phyloP scores from a whole-genome alignment of 2,888 invertebrate genomes.

The Epirrhoe alternata region DNA sequence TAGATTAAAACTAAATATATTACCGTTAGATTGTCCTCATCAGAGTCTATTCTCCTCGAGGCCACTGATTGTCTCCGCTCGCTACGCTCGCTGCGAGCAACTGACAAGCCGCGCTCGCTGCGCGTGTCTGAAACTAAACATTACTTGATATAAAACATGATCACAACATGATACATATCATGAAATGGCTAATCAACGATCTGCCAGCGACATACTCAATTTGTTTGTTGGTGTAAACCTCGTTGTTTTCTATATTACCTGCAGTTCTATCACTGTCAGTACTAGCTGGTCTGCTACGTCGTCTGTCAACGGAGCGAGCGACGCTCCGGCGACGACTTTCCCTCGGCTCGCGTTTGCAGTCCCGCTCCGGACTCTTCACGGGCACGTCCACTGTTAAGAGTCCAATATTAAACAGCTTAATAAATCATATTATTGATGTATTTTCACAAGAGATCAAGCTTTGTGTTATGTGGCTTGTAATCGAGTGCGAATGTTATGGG shows the following conservation, averaged over 20 bases:
- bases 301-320: slow-evolving; percentile 13
- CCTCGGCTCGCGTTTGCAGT: slow-evolving; percentile 5
- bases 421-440: no score
- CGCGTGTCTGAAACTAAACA: slow-evolving; percentile 55
- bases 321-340: slow-evolving; percentile 33
- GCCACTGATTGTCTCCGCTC: slow-evolving; percentile 58
- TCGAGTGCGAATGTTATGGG: no score
- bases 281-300: slow-evolving; percentile 13
- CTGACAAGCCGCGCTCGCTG: slow-evolving; percentile 64
- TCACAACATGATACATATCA: no score
- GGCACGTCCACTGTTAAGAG: not conserved
- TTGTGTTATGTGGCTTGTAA: no score
- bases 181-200: no score
- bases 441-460: no score
- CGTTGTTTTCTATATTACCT: slow-evolving; percentile 38
- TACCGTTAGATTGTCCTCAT: slow-evolving; percentile 68
- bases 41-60: slow-evolving; percentile 51
- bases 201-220: no score
- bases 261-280: slow-evolving; percentile 53
- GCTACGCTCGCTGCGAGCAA: slow-evolving; percentile 66
- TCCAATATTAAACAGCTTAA: not conserved
- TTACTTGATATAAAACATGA: no score
- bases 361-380: slow-evolving; percentile 6
- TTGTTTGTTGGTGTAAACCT: no score
- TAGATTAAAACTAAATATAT: slow-evolving; percentile 14